phyloP scores from a whole-genome alignment of 2,113 vertebrate species.

The Meleagris gallopavo region DNA sequence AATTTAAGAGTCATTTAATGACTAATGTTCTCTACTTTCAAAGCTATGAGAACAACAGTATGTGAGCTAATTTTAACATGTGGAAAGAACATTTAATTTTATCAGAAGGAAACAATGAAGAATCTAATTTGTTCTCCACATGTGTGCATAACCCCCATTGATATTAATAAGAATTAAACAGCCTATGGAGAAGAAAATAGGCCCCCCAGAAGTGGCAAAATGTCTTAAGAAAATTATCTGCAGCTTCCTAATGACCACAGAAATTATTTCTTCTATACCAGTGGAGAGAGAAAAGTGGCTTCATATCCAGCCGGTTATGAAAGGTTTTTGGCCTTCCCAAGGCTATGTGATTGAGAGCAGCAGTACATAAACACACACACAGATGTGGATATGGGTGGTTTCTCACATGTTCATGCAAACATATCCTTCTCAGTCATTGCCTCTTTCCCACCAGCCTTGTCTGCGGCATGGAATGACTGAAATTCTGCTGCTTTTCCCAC shows the following conservation, averaged over 20 bases:
- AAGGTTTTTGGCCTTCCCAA: neutral
- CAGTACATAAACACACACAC: no score
- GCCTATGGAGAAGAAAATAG: constrained; percentile 62
- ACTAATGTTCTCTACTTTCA: constrained; percentile 14
- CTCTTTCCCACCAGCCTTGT: neutral
- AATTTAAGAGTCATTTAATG: neutral
- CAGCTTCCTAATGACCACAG: constrained; percentile 38
- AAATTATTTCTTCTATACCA: constrained; percentile 11
- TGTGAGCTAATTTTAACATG: constrained; percentile 46
- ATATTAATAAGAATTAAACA: constrained; percentile 68
- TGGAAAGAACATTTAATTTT: constrained; percentile 70
- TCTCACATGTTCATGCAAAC: neutral
- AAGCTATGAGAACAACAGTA: neutral
- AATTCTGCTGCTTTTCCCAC: neutral
- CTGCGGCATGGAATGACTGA: neutral
- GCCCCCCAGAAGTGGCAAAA: constrained; percentile 45
- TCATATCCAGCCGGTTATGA: neutral
- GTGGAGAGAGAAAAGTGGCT: neutral
- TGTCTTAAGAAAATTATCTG: constrained; percentile 57
- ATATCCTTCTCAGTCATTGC: neutral
- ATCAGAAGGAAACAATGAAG: constrained; percentile 59
- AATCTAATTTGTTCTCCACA: constrained; percentile 51
- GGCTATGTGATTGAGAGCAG: neutral
- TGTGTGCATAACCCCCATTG: constrained; percentile 46
- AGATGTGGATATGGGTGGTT: neutral